Percentiles rank a stretch among this genome's conserved stretches.
These are phyloP conservation scores for Hemibagrus wyckioides DNA, from an alignment of 2,113 vertebrate species.

Conservation along the genomic window DNA sequence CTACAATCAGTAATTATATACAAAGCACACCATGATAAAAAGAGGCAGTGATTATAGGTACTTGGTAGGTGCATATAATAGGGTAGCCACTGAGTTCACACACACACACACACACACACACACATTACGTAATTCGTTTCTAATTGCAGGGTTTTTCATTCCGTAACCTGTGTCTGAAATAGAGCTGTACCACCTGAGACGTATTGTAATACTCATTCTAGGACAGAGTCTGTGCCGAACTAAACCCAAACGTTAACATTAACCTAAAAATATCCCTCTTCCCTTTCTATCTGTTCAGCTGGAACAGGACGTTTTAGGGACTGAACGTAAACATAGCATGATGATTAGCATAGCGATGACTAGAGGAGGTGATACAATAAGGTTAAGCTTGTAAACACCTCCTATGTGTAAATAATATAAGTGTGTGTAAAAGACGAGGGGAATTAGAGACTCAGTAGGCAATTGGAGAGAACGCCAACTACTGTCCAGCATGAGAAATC, in stretches of 20 bases:
- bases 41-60: not conserved
- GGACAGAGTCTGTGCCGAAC: slow-evolving; percentile 11
- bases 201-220: not conserved
- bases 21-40: not conserved
- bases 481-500: slow-evolving; percentile 56
- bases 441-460: slow-evolving; percentile 33
- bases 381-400: not conserved
- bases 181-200: slow-evolving; percentile 30
- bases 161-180: slow-evolving; percentile 2
- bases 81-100: not conserved
- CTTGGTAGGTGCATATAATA: slow-evolving; percentile 1
- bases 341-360: not conserved
- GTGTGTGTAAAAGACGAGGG: slow-evolving; percentile 1
- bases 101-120: slow-evolving; percentile 36
- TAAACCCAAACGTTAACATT: not conserved
- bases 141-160: not conserved
- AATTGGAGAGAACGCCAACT: slow-evolving; percentile 53
- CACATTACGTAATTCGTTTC: not conserved
- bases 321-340: not conserved
- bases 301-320: not conserved
- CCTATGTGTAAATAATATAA: not conserved
- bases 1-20: not conserved
- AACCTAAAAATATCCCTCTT: slow-evolving; percentile 24
- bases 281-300: not conserved
- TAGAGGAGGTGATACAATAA: not conserved